Evolutionary conservation across 1,140 invertebrate genomes (phyloP).

Genomic region (Vanessa tameamea): DNA sequence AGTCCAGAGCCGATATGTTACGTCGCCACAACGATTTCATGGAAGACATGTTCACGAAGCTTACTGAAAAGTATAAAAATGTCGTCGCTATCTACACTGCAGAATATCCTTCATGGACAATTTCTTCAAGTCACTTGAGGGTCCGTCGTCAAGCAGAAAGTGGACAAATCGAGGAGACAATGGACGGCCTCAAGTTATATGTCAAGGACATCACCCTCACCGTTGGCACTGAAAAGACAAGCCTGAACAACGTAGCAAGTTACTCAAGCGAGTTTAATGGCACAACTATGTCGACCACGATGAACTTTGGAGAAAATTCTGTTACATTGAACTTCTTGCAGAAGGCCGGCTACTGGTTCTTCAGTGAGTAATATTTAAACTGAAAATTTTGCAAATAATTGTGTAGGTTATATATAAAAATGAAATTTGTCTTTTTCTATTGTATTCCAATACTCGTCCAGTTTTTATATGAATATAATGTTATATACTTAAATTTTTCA

Average conservation of each 20-base stretch:
- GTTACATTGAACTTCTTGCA: conserved; percentile 55
- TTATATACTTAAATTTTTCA: neutral
- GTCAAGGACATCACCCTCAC: conserved; percentile 36
- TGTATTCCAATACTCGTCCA: too few species aligned
- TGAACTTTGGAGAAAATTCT: conserved; percentile 47
- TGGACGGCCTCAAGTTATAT: conserved; percentile 59
- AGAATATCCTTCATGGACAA: conserved; percentile 67
- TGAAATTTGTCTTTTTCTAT: too few species aligned
- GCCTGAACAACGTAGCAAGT: conserved; percentile 31
- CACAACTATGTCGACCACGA: conserved; percentile 40
- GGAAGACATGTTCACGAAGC: conserved; percentile 62
- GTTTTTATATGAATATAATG: too few species aligned
- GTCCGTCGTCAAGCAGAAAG: conserved; percentile 50
- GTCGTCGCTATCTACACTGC: conserved; percentile 73
- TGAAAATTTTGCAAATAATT: too few species aligned
- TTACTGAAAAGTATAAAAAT: conserved; percentile 54
- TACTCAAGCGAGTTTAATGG: conserved; percentile 32
- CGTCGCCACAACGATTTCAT: conserved; percentile 75
- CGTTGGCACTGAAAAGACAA: conserved; percentile 17
- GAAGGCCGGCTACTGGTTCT: conserved; percentile 64
- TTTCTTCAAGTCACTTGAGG: conserved; percentile 50
- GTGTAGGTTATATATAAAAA: too few species aligned
- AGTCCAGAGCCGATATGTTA: conserved; percentile 64
- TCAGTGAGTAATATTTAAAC: conserved; percentile 52
- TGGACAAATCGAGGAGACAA: conserved; percentile 26